phyloP scores from a whole-genome alignment of 2,113 vertebrate genomes.

The Callaeas wilsoni region DNA sequence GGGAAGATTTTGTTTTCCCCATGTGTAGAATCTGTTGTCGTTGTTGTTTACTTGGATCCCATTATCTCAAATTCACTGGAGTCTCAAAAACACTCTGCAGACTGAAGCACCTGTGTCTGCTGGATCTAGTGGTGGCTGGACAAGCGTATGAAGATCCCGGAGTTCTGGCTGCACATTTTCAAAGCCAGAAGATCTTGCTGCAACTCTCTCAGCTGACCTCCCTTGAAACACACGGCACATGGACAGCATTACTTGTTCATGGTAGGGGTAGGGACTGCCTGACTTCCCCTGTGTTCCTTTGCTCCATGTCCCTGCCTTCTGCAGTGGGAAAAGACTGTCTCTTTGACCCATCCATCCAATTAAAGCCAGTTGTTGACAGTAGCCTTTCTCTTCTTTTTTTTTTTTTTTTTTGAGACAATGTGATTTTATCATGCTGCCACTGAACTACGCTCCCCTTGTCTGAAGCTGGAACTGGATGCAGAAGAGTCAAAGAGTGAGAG shows the following conservation, averaged over 20 bases:
- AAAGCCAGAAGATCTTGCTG: background rate
- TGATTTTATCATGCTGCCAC: background rate
- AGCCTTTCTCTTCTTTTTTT: background rate
- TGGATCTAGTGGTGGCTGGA: background rate
- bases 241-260: background rate
- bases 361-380: slow-evolving; percentile 41
- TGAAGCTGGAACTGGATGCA: slow-evolving; percentile 47
- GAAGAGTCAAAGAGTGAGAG: slow-evolving; percentile 7
- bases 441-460: background rate
- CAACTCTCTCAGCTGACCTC: background rate
- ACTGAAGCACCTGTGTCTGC: background rate
- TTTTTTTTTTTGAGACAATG: background rate
- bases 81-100: background rate
- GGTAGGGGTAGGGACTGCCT: background rate
- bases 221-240: background rate
- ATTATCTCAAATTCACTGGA: background rate
- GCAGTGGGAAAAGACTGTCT: slow-evolving; percentile 11
- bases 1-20: background rate
- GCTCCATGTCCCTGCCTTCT: background rate
- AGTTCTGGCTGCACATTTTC: background rate
- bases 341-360: slow-evolving; percentile 19
- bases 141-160: background rate
- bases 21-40: background rate
- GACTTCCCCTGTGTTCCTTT: background rate
- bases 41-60: background rate